Evolutionary conservation across 2,113 vertebrate genomes (phyloP), one percentile per base, ranked within the genome.

Genomic region (Chitala chitala): DNA sequence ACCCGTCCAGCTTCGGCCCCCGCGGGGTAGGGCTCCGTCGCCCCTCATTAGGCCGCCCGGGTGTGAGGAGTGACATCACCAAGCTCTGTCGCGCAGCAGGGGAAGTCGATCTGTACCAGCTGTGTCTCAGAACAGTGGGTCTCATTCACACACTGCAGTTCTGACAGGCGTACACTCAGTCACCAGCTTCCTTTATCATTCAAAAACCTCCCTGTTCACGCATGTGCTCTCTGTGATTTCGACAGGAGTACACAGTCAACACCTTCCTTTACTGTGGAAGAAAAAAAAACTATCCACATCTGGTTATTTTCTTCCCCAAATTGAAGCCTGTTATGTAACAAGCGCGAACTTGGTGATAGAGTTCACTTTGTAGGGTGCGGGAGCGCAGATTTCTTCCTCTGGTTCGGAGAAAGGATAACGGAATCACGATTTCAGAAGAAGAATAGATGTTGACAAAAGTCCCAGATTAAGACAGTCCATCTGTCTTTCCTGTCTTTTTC

Each of bases 81-180:
- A 83, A 86, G 79, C 70, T 38, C 59, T 78, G 76, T 77, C 78
- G 75, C 81, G 84, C 87, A 89, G 89, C 89, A 85, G 86, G 83
- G 33, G 63, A 73, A 36, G 75, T 78, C 82, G 86, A 89, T 87
- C 86, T 78, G 75, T 80, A 81, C 86, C 86, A 89, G 87, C 90
- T 91, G 88, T 83, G 77, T 84, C 77, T 71, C 76, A 75, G 87
- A 78, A 87, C 87, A 88, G 77, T 84, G 82, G 78, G 75, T 74
- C 84, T 75, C 87, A 85, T 89, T 88, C 85, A 75, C 76, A 54
- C n/a, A 63, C 81, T 86, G 89, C 36, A 29, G 48, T 73, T 48
- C 71, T 63, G 58, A 46, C 31, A 1, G 17, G 12, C 44, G 15
- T 56, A 29, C 26, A 50, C 44, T 5, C 24, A 61, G 56, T 29